A percentile compares a stretch with the other conserved stretches of the same genome.
Evolutionary conservation across 2,888 invertebrate species (phyloP).

Genomic region (Idaea biselata): DNA sequence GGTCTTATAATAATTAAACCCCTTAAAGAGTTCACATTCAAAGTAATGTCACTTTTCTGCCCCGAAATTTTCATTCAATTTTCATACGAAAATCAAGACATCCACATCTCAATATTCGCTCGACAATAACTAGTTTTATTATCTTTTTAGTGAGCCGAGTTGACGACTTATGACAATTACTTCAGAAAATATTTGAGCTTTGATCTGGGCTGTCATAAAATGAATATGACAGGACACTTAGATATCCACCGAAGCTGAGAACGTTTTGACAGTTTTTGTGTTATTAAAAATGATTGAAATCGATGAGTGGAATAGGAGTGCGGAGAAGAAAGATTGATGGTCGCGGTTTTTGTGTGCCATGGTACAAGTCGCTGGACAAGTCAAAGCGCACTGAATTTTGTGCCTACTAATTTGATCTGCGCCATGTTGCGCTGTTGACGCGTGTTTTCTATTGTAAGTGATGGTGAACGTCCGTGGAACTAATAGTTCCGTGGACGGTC

Average conservation of each 20-base stretch:
- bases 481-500: no score
- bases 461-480: no score
- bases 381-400: no score
- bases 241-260: conserved; percentile 21
- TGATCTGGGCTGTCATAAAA: conserved; percentile 35
- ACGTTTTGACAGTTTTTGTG: conserved; percentile 26
- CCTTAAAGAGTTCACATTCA: no score
- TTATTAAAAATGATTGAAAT: conserved; percentile 6
- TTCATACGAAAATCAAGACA: not conserved
- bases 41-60: no score
- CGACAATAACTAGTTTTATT: not conserved
- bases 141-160: not conserved
- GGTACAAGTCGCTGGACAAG: no score
- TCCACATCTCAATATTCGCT: not conserved
- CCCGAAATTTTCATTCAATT: not conserved
- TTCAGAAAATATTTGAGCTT: conserved; percentile 29
- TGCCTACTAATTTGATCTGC: no score
- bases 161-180: conserved; percentile 23
- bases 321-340: not conserved
- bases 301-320: not conserved
- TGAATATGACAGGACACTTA: conserved; percentile 32
- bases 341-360: not conserved
- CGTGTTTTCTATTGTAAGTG: no score
- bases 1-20: no score
- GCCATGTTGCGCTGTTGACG: no score